These are phyloP conservation scores for Ericerus pela DNA, from an alignment of 1,140 invertebrate species.

Conservation along the genomic window DNA sequence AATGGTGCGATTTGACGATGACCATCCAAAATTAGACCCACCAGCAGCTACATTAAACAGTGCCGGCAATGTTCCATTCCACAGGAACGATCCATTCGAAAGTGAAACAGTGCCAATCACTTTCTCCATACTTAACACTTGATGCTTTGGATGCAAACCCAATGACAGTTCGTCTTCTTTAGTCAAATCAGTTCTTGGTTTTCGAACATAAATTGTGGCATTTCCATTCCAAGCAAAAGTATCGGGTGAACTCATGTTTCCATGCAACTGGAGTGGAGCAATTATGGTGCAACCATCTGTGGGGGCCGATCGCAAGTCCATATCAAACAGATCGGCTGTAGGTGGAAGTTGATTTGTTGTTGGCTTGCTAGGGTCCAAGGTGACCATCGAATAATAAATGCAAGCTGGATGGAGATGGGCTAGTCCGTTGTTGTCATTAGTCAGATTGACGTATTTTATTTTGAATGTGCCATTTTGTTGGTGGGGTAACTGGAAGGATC, in stretches of 20 bases:
- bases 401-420: background rate
- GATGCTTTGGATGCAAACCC: background rate
- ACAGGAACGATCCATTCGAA: background rate
- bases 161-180: constrained; percentile 5
- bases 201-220: background rate
- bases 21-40: too few species aligned
- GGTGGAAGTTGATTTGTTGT: too few species aligned
- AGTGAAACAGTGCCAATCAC: background rate
- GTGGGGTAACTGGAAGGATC: too few species aligned
- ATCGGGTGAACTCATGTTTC: too few species aligned
- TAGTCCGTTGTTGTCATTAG: background rate
- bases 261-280: background rate
- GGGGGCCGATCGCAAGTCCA: background rate
- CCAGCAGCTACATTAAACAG: background rate
- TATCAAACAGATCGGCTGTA: too few species aligned
- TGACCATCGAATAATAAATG: background rate
- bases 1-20: background rate
- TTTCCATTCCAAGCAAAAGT: background rate
- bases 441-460: too few species aligned
- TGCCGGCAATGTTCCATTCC: background rate
- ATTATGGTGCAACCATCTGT: background rate
- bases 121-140: background rate
- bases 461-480: background rate
- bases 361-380: background rate
- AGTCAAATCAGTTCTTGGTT: background rate